Conservation (phyloP, 1,140 invertebrate genomes). For the Drosophila burlai region DNA sequence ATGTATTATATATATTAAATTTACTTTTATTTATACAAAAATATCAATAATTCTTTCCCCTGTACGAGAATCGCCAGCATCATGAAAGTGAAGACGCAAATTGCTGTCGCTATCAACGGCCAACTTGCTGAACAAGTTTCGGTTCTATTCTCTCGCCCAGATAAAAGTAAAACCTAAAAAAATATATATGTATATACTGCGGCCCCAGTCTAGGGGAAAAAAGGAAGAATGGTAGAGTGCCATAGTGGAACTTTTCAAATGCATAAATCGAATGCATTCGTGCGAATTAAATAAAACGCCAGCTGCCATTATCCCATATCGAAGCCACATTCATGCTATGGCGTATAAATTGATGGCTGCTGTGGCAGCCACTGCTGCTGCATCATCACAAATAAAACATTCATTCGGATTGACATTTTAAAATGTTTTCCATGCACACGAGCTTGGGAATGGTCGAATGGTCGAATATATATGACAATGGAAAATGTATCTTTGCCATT, state of each 20-base stretch:
- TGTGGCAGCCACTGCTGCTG: conserved; percentile 6
- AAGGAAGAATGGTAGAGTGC: neutral
- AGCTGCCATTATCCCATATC: conserved; percentile 49
- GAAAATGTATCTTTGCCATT: conserved; percentile 39
- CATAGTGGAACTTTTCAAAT: conserved; percentile 28
- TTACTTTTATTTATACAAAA: neutral
- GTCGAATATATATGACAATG: conserved; percentile 53
- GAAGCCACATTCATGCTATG: conserved; percentile 28
- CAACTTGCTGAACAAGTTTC: conserved; percentile 60
- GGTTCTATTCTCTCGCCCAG: conserved; percentile 17
- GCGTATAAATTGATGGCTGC: conserved; percentile 45
- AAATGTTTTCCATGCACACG: conserved; percentile 65
- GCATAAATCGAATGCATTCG: conserved; percentile 48
- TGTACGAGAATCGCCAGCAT: conserved; percentile 13
- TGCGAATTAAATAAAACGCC: conserved; percentile 54
- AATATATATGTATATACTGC: conserved; percentile 4
- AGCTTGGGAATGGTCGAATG: conserved; percentile 11
- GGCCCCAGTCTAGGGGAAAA: neutral
- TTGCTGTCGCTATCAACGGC: conserved; percentile 30
- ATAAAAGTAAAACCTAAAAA: conserved; percentile 39
- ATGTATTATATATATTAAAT: too few species aligned
- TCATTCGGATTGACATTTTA: conserved; percentile 66
- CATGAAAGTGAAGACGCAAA: conserved; percentile 73
- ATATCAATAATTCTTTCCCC: neutral
- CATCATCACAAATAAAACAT: conserved; percentile 49